Percentiles rank a stretch among this genome's conserved stretches.
Conservation (phyloP, 2,797 vertebrate genomes). For the Aldrovandia affinis region DNA sequence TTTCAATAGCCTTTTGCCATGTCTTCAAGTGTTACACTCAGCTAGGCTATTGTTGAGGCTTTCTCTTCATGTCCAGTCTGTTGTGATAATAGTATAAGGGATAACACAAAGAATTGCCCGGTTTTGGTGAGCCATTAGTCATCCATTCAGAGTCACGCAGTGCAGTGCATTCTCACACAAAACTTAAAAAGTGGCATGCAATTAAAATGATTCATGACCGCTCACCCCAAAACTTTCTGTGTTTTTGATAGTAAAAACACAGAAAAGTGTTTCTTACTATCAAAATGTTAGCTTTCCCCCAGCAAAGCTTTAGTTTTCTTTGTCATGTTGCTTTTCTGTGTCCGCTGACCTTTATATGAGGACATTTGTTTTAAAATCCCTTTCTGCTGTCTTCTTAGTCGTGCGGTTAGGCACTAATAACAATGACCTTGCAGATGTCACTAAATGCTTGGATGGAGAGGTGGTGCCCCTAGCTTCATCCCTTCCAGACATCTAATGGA, state of each 20-base stretch:
- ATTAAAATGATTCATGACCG: slow-evolving; percentile 19
- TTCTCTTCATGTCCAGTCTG: neutral
- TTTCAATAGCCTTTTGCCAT: neutral
- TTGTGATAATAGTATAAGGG: neutral
- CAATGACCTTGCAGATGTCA: neutral
- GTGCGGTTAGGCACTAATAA: neutral
- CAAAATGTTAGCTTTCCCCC: neutral
- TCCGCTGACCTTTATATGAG: neutral
- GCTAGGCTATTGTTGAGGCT: no score
- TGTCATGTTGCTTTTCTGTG: neutral
- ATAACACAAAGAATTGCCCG: neutral
- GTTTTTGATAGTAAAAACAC: neutral
- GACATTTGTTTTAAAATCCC: neutral
- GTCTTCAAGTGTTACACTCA: neutral
- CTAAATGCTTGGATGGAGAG: slow-evolving; percentile 9
- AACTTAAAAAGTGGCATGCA: neutral
- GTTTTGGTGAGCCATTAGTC: neutral
- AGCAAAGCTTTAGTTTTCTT: neutral
- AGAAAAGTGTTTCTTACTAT: neutral
- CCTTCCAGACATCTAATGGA: neutral
- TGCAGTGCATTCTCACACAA: neutral
- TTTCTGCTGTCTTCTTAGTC: neutral
- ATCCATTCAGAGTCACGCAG: neutral
- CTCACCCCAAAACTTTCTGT: neutral
- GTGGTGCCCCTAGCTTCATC: neutral